Base-by-base conservation (phyloP, 2,113 vertebrate species). In the Nothobranchius furzeri region DNA sequence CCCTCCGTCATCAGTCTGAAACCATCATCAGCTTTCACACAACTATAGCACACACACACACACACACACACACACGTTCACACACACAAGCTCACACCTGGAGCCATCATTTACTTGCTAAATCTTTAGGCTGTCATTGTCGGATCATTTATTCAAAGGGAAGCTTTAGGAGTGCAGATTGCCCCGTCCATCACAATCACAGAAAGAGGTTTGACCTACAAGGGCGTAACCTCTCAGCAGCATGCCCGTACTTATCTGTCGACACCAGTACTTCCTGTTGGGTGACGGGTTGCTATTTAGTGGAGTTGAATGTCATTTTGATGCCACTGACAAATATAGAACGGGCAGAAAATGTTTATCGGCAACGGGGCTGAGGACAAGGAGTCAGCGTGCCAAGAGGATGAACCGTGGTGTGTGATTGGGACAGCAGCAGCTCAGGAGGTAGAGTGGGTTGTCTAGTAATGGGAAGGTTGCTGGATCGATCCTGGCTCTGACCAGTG, bases 111-210 rank as follows among this genome's bases (percentile, higher is more conserved):
- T 72, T 73, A 76, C 76, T 61, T 50, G 79, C 57, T 77, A 76
- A 83, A 86, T 76, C 77, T 84, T 71, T 49, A 79, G 72, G 74
- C 57, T 78, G 80, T 84, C 83, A 79, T 85, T 87, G 85, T 71
- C 52, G 65, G 76, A 82, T 83, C 65, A 70, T 78, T 78, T 77
- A 68, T 77, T 83, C 81, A 76, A 81, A 83, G 77, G 54, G 64
- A 72, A 56, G 73, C 76, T 81, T 62, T 72, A 55, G 9, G 56
- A 64, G 61, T 9, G 47, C 45, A 36, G 64, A 60, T 30, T 75
- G 75, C 66, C 10, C 0, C 46, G 75, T 77, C 73, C 63, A 42
- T 73, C 51, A 67, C 72, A 20, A 67, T 66, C 52, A 62, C 51
- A 56, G 65, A 83, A 59, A 61, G 70, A 53, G 45, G 62, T 70